Base-by-base conservation (phyloP, 2,797 vertebrate species). In the Antrozous pallidus region DNA sequence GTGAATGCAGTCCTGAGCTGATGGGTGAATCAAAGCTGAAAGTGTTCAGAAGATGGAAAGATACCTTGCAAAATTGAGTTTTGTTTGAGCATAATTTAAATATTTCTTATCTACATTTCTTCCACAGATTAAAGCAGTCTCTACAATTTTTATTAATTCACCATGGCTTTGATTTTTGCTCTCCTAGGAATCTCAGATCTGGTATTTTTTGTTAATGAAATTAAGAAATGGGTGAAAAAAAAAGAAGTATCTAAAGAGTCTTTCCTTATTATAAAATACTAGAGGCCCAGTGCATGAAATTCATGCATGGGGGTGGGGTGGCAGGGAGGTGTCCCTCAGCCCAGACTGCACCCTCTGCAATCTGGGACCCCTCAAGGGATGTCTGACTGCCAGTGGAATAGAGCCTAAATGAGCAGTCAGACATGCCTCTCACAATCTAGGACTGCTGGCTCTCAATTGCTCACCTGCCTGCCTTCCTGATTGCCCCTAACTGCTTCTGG, bases 61-160 rank as follows among this genome's bases (percentile, higher is more conserved):
- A 51, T 77, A 47, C 7, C n/a, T 17, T 51, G 69, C 6, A 58
- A 75, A 94, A 89, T n/a, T 14, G 20, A 85, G 42, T 33, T 90
- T 88, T 90, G 14, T 47, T 88, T 90, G 40, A 78, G n/a, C 31
- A 18, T 81, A 73, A 51, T 74, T 95, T 75, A 80, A 88, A 79
- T 86, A 73, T 78, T 80, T 86, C 73, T 80, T 78, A 45, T 49
- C n/a, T 8, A 5, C 14, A 74, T 54, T 51, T 86, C 58, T 85
- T 11, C n/a, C 33, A 74, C 1, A 61, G 16, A 80, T 70, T 42
- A 73, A 63, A 92, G 38, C 5, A 17, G 8, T 38, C 51, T 95
- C 11, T 51, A 51, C 22, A 38, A 28, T 70, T 83, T 85, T 89
- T 90, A 11, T 54, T 90, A 93, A 78, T 90, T 82, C 36, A 11